phyloP scores from a whole-genome alignment of 2,113 vertebrate genomes.

The Pseudolaguvia tuberculata region DNA sequence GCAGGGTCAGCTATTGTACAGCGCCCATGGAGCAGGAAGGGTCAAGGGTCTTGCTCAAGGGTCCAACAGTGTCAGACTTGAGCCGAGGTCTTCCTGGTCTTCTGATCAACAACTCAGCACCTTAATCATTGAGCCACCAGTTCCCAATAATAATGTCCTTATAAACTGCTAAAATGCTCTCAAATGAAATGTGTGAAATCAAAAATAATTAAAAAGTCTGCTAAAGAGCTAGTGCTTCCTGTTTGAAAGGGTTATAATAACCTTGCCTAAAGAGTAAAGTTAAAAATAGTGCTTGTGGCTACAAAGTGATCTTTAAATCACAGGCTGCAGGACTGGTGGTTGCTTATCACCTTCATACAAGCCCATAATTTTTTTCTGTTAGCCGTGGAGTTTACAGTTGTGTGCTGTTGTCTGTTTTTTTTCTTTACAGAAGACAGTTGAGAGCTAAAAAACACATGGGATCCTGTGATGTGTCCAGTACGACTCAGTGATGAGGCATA shows the following conservation, averaged over 20 bases:
- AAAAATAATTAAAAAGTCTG: neutral
- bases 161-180: neutral
- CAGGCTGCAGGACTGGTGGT: constrained; percentile 59
- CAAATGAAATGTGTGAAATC: neutral
- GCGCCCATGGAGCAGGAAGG: too few species aligned
- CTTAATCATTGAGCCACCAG: too few species aligned
- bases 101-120: neutral
- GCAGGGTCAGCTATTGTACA: too few species aligned
- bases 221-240: constrained; percentile 30
- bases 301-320: constrained; percentile 65
- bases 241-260: constrained; percentile 11
- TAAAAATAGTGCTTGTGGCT: constrained; percentile 56
- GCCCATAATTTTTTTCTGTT: constrained; percentile 56
- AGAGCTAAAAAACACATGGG: neutral
- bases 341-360: constrained; percentile 63
- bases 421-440: neutral
- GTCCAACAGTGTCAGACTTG: too few species aligned
- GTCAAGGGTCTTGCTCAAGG: too few species aligned
- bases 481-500: too few species aligned
- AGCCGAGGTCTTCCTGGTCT: too few species aligned
- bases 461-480: too few species aligned
- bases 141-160: neutral
- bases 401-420: constrained; percentile 40
- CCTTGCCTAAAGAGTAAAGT: constrained; percentile 49
- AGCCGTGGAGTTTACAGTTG: constrained; percentile 47